Conservation (phyloP, 2,113 vertebrate species). For the Bombycilla garrulus region DNA sequence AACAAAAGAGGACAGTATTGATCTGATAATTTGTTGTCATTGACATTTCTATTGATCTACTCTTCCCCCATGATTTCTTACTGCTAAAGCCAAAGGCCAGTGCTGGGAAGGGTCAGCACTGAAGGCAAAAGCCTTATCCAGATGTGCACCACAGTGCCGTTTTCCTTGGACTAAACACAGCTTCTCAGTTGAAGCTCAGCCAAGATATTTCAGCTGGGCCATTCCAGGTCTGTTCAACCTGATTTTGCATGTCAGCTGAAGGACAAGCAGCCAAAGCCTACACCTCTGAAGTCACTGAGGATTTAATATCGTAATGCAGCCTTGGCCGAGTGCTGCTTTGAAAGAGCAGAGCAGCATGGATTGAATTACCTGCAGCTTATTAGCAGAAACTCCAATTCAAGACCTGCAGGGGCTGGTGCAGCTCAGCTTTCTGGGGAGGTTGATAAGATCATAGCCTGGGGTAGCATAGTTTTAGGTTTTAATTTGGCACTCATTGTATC, state of each 20-base stretch:
- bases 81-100: neutral
- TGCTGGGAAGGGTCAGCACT: neutral
- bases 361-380: slow-evolving; percentile 49
- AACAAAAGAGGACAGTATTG: neutral
- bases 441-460: neutral
- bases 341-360: neutral
- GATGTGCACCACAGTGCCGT: neutral
- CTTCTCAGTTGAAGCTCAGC: neutral
- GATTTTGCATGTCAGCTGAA: slow-evolving; percentile 40
- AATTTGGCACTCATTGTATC: slow-evolving; percentile 24
- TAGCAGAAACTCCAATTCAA: neutral
- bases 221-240: neutral
- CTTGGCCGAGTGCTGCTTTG: neutral
- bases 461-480: slow-evolving; percentile 15
- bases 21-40: neutral
- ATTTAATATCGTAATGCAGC: slow-evolving; percentile 44
- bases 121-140: neutral
- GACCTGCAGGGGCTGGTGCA: neutral
- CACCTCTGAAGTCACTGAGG: neutral
- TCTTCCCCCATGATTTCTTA: neutral
- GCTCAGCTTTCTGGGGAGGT: slow-evolving; percentile 7
- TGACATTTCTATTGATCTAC: neutral
- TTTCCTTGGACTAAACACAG: neutral
- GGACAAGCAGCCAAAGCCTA: slow-evolving; percentile 5
- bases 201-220: neutral